These are phyloP conservation scores for Cepaea nemoralis DNA, from an alignment of 1,140 invertebrate species.

Conservation along the genomic window DNA sequence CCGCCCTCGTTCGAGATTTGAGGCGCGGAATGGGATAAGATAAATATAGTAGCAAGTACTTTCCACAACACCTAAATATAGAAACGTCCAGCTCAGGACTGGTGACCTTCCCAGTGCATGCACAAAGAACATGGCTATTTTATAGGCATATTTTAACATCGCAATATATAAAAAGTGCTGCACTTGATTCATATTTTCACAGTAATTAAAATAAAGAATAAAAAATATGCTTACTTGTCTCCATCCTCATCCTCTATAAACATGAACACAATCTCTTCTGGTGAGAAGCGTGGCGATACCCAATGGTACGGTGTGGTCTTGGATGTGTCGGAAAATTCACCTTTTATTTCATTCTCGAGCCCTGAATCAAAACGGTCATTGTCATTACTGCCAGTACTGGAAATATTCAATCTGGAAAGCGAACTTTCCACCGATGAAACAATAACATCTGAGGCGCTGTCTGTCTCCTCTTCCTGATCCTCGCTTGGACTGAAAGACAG, in stretches of 20 bases:
- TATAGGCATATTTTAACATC: too few relatives aligned
- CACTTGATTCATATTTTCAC: background rate
- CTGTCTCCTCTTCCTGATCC: background rate
- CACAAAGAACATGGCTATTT: conserved; percentile 18
- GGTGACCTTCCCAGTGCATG: conserved; percentile 23
- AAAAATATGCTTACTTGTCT: conserved; percentile 30
- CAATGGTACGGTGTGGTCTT: background rate
- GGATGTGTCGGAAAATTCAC: background rate
- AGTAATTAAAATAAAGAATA: background rate
- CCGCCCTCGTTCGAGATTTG: conserved; percentile 1
- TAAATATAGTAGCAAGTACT: conserved; percentile 35
- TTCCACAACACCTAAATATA: conserved; percentile 31
- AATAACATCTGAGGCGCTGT: background rate
- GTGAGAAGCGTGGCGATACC: conserved; percentile 26
- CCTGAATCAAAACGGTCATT: conserved; percentile 31
- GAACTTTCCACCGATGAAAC: background rate
- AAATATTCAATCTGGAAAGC: background rate
- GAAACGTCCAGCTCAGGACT: background rate
- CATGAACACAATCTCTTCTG: conserved; percentile 14
- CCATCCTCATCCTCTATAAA: conserved; percentile 35
- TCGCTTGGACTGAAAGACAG: background rate
- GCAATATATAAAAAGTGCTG: too few relatives aligned
- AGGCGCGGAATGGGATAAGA: conserved; percentile 3
- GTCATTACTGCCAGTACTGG: background rate
- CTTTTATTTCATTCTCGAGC: background rate